Percentiles rank a stretch among this genome's conserved stretches.
Conservation (phyloP, 2,113 vertebrate species). For the Prolemur simus region DNA sequence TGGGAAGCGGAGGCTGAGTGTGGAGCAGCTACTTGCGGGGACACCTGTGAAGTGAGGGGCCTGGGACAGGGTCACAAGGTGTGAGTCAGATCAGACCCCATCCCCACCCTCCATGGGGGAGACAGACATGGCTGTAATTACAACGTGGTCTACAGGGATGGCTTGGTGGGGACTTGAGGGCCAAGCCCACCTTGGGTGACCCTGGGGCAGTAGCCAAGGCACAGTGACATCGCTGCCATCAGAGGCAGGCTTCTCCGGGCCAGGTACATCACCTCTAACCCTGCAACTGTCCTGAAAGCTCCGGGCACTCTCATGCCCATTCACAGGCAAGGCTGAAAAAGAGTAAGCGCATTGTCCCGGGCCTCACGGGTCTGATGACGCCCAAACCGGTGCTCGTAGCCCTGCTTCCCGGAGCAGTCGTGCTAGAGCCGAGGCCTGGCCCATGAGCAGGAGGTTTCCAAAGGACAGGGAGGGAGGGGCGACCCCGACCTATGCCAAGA, state of each 20-base stretch:
- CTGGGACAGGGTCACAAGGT: too few species aligned
- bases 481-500: rapidly evolving
- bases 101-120: neutral
- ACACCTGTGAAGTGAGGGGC: neutral
- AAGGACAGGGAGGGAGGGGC: neutral
- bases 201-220: too few species aligned
- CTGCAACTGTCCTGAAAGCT: neutral
- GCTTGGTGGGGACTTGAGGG: neutral
- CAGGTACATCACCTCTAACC: neutral
- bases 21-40: neutral
- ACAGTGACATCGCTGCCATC: rapidly evolving
- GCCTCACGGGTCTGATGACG: neutral
- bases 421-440: neutral
- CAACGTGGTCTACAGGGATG: neutral
- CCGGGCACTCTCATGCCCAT: rapidly evolving
- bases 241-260: neutral
- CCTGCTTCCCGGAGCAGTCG: neutral
- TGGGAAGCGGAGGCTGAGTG: neutral
- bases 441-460: neutral
- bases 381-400: neutral
- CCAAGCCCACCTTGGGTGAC: neutral
- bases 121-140: neutral
- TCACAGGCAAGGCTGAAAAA: neutral
- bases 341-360: neutral
- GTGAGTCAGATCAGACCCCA: neutral